phyloP scores from a whole-genome alignment of 2,113 vertebrate species.

The Percina caprodes region DNA sequence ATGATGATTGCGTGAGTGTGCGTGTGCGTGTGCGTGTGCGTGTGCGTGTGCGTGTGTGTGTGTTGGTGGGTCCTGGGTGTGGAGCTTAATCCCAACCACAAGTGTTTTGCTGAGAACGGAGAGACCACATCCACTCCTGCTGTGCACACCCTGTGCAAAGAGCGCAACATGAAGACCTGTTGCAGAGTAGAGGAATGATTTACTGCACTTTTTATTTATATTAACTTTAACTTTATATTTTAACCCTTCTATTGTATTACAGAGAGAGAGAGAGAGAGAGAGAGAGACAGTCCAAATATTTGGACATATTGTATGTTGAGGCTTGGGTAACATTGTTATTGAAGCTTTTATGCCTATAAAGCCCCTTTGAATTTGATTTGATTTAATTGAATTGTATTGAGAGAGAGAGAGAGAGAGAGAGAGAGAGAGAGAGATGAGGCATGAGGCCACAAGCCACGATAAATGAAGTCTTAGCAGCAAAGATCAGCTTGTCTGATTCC shows the following conservation, averaged over 20 bases:
- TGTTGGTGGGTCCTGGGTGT: constrained; percentile 10
- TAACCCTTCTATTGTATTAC: background rate
- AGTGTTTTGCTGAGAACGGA: constrained; percentile 37
- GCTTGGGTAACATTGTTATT: too few species aligned
- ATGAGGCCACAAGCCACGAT: background rate
- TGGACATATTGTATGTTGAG: too few species aligned
- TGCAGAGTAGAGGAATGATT: background rate
- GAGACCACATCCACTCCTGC: constrained; percentile 10
- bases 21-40: background rate
- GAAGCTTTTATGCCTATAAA: too few species aligned
- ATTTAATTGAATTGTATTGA: too few species aligned
- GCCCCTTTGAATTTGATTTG: too few species aligned
- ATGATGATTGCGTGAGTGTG: too few species aligned
- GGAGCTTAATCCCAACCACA: constrained; percentile 19
- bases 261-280: too few species aligned
- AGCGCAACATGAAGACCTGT: background rate
- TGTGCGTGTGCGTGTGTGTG: background rate
- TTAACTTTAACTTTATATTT: too few species aligned
- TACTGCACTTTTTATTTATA: background rate
- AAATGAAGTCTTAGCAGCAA: background rate
- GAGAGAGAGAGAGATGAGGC: background rate
- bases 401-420: background rate
- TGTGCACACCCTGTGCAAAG: constrained; percentile 51
- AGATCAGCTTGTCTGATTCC: background rate
- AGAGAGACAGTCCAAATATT: too few species aligned